Conservation (phyloP, 1,140 invertebrate species). For the Brachionus angularis region DNA sequence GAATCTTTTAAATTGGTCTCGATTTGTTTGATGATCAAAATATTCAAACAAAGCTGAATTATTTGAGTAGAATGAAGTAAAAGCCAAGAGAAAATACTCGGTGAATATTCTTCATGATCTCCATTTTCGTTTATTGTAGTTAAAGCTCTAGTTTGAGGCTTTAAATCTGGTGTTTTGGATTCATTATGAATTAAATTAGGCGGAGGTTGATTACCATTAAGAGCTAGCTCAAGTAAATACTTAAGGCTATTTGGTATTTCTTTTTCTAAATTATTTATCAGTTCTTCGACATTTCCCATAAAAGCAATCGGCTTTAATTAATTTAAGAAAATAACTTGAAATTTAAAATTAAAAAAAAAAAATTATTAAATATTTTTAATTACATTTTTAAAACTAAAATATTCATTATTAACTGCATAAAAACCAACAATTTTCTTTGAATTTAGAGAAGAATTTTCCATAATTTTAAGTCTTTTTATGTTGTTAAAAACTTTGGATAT, state of each 20-base stretch:
- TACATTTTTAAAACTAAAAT: conserved; percentile 37
- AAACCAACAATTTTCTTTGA: conserved; percentile 18
- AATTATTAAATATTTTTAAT: background rate
- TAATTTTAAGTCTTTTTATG: background rate
- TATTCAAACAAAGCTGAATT: conserved; percentile 21
- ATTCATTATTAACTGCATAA: conserved; percentile 28
- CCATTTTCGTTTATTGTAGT: background rate
- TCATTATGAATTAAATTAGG: background rate
- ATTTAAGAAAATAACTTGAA: background rate
- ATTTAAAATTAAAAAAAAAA: background rate
- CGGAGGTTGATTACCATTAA: background rate
- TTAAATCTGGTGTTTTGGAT: background rate
- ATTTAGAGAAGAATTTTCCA: background rate
- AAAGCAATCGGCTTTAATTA: conserved; percentile 8
- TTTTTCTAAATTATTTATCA: conserved; percentile 16
- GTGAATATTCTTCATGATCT: background rate
- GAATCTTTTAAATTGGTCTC: conserved; percentile 7
- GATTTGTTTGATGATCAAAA: conserved; percentile 18
- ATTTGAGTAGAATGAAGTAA: conserved; percentile 10
- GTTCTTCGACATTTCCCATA: conserved; percentile 2
- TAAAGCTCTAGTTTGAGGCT: background rate
- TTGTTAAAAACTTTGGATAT: conserved; percentile 6
- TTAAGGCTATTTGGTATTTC: conserved; percentile 10
- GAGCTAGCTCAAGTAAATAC: background rate
- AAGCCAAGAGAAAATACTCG: conserved; percentile 32